phyloP scores from a whole-genome alignment of 37 sponge, comb jelly and placozoan genomes.

The Tethya wilhelma region DNA sequence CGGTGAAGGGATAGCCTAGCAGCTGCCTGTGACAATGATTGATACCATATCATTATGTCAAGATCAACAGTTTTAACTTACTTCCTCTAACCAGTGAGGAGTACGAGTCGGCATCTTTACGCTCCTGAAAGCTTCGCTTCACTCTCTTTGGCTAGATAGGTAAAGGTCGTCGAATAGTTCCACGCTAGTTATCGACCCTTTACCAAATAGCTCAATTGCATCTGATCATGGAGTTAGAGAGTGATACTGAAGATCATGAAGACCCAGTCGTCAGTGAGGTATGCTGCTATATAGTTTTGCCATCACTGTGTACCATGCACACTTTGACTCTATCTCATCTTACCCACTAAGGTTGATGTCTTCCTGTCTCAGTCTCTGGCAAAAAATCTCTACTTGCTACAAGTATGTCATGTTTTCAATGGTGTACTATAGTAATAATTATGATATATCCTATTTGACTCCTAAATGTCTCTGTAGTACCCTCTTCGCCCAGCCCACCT shows the following conservation, averaged over 20 bases:
- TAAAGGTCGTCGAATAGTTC: not conserved
- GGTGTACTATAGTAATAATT: not conserved
- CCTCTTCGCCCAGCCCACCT: conserved; percentile 73
- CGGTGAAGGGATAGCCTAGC: too few relatives aligned
- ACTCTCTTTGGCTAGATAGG: not conserved
- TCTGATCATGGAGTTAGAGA: not conserved
- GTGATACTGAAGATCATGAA: not conserved
- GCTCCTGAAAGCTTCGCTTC: not conserved
- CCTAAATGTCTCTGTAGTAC: conserved; percentile 36
- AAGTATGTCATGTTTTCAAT: conserved; percentile 30
- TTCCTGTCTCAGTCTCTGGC: conserved; percentile 54
- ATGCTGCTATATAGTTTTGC: not conserved
- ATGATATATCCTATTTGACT: not conserved
- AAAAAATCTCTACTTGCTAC: conserved; percentile 50
- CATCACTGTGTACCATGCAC: not conserved
- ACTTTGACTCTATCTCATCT: not conserved
- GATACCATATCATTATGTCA: not conserved
- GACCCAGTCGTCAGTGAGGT: conserved; percentile 57
- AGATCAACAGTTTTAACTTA: not conserved
- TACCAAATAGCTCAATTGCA: not conserved
- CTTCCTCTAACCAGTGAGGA: not conserved
- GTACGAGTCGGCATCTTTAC: not conserved
- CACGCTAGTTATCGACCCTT: too few relatives aligned
- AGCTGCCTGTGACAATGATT: too few relatives aligned
- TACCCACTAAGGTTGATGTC: conserved; percentile 45